Evolutionary conservation across 2,888 invertebrate species (phyloP).

Genomic region (Lasioglossum marginatum): DNA sequence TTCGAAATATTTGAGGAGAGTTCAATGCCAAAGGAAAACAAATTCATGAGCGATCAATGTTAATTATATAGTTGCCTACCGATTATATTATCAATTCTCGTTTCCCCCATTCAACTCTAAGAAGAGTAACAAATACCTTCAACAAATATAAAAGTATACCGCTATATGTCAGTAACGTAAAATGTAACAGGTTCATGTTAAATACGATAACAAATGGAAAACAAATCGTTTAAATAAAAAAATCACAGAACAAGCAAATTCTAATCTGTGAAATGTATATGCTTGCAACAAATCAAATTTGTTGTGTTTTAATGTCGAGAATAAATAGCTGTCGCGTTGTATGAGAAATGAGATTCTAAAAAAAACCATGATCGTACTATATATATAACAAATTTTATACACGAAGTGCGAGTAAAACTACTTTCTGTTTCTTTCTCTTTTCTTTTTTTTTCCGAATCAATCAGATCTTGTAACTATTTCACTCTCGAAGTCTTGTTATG

Average conservation of each 20-base stretch:
- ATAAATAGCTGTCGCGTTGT: constrained; percentile 53
- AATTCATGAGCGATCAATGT: constrained; percentile 33
- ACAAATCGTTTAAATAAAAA: constrained; percentile 64
- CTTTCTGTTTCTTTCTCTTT: not conserved
- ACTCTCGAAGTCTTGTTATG: constrained; percentile 36
- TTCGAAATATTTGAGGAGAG: constrained; percentile 19
- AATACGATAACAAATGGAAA: constrained; percentile 70
- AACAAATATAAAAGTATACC: constrained; percentile 66
- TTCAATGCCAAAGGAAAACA: constrained; percentile 36
- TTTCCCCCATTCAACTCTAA: constrained; percentile 43
- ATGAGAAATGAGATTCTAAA: constrained; percentile 62
- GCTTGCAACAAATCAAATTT: constrained; percentile 43
- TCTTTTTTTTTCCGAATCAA: constrained; percentile 38
- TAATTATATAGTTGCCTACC: constrained; percentile 30
- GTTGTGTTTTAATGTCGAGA: constrained; percentile 46
- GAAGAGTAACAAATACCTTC: constrained; percentile 63
- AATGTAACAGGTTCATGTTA: constrained; percentile 66
- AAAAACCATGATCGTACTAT: constrained; percentile 51
- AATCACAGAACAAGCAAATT: constrained; percentile 61
- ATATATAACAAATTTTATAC: constrained; percentile 62
- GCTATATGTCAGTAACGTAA: constrained; percentile 66
- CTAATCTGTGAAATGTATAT: constrained; percentile 42
- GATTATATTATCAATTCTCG: constrained; percentile 49
- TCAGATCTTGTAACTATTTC: constrained; percentile 60
- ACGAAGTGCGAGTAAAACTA: constrained; percentile 50